Conservation (phyloP, 2,113 vertebrate genomes). For the Vulpes ferrilata region DNA sequence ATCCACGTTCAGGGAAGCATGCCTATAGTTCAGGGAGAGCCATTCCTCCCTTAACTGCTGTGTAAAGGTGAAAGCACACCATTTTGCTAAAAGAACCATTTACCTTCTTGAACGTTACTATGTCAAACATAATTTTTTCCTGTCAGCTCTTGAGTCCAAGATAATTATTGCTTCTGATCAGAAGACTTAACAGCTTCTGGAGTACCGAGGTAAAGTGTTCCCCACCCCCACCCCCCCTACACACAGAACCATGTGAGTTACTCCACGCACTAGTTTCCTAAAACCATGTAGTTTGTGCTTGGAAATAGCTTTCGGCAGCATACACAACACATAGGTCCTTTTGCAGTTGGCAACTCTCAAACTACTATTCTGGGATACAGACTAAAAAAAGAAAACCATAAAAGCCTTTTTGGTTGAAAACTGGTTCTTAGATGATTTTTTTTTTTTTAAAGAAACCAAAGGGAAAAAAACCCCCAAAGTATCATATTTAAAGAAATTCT, state of each 20-base stretch:
- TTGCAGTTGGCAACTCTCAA: slow-evolving; percentile 25
- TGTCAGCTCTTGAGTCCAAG: background rate
- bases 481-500: background rate
- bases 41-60: background rate
- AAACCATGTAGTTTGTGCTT: slow-evolving; percentile 42
- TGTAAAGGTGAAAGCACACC: background rate
- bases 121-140: slow-evolving; percentile 10
- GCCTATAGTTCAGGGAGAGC: no score
- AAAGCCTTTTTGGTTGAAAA: slow-evolving; percentile 40
- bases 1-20: background rate
- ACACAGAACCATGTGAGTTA: background rate
- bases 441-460: background rate
- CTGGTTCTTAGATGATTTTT: background rate
- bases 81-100: background rate
- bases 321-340: background rate
- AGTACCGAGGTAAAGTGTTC: background rate
- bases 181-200: background rate
- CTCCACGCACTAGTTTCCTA: background rate
- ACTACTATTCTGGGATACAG: slow-evolving; percentile 43
- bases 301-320: background rate
- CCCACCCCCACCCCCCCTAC: background rate
- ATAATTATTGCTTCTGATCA: background rate
- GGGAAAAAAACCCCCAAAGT: background rate
- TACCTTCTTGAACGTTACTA: slow-evolving; percentile 14
- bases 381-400: slow-evolving; percentile 53